Percentiles rank a stretch among this genome's conserved stretches.
Conservation (phyloP, 2,113 vertebrate genomes). For the Lampris megalopsis region DNA sequence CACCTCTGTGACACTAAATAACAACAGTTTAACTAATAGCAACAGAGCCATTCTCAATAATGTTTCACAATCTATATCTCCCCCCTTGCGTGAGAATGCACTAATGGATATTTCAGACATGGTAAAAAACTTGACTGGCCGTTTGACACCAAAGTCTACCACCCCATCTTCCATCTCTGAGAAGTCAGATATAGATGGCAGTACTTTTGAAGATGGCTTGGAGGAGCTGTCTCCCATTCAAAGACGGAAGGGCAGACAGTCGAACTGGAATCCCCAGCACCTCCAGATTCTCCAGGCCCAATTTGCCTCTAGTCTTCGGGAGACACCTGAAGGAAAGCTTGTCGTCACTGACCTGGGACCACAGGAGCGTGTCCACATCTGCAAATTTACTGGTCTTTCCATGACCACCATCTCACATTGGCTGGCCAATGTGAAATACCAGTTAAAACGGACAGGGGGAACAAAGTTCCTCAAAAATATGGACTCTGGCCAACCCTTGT, state of each 20-base stretch:
- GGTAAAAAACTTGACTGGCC: slow-evolving; percentile 98
- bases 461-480: slow-evolving; percentile 99
- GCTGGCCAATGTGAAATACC: slow-evolving; percentile 99
- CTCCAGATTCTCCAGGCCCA: slow-evolving; percentile 98
- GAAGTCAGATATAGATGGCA: slow-evolving; percentile 94
- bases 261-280: slow-evolving; percentile 99
- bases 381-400: slow-evolving; percentile 99
- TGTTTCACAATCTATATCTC: slow-evolving; percentile 84
- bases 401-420: slow-evolving; percentile 99
- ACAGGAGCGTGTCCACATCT: slow-evolving; percentile 98
- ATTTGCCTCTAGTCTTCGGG: slow-evolving; percentile 94
- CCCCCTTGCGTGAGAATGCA: slow-evolving; percentile 94
- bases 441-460: slow-evolving; percentile 97
- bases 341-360: slow-evolving; percentile 95
- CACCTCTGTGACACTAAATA: slow-evolving; percentile 54
- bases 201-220: slow-evolving; percentile 93
- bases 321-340: slow-evolving; percentile 95
- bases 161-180: slow-evolving; percentile 96
- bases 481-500: slow-evolving; percentile 97
- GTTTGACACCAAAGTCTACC: slow-evolving; percentile 96
- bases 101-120: slow-evolving; percentile 99
- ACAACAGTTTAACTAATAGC: slow-evolving; percentile 57
- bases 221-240: slow-evolving; percentile 96
- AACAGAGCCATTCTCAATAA: slow-evolving; percentile 80
- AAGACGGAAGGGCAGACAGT: slow-evolving; percentile 97